Percentiles rank a stretch among this genome's conserved stretches.
Conservation (phyloP, 2,113 vertebrate species). For the Copsychus sechellarum region DNA sequence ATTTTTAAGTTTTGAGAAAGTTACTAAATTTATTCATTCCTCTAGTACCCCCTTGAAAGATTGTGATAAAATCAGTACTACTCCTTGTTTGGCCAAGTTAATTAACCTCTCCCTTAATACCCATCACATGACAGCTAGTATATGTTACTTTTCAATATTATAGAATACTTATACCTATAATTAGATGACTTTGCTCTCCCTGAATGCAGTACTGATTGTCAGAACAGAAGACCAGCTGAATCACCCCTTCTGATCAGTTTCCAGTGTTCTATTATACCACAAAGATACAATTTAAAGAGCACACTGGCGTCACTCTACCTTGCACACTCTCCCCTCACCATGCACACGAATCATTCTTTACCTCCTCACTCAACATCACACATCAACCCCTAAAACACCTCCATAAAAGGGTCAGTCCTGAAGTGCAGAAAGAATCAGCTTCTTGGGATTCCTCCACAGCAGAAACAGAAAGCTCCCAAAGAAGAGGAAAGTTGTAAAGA, state of each 20-base stretch:
- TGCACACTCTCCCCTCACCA: neutral
- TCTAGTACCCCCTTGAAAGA: neutral
- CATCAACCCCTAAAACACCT: neutral
- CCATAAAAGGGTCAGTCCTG: neutral
- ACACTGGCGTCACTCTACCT: neutral
- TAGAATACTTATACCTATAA: neutral
- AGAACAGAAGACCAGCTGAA: neutral
- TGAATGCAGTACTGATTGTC: neutral
- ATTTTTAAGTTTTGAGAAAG: neutral
- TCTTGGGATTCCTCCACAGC: neutral
- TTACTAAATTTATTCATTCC: neutral
- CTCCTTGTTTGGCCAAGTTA: neutral
- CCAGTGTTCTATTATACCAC: neutral
- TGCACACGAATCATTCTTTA: neutral
- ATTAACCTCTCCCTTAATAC: neutral
- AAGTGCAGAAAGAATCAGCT: neutral
- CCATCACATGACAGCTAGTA: neutral
- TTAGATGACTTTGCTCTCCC: neutral
- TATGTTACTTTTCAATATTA: neutral
- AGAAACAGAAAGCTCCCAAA: neutral
- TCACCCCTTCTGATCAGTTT: neutral
- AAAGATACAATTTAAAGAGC: neutral
- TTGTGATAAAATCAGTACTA: neutral
- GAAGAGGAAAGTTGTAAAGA: neutral
- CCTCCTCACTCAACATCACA: neutral